phyloP scores from a whole-genome alignment of 64 coral and sea anemone genomes.

The Acropora yongei region DNA sequence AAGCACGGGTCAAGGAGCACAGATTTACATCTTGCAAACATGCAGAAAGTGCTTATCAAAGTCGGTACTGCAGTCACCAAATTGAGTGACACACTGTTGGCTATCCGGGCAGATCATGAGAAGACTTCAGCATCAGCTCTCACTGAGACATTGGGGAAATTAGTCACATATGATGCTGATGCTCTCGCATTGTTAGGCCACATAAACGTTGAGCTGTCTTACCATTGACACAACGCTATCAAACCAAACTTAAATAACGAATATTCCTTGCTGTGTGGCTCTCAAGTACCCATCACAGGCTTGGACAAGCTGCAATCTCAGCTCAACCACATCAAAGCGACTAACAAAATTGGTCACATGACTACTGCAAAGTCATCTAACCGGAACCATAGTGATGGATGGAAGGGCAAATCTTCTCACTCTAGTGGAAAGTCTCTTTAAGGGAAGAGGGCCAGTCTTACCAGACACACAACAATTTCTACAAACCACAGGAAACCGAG shows the following conservation, averaged over 20 bases:
- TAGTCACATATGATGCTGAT: no score
- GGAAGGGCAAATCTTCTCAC: conserved; percentile 2
- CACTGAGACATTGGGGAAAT: no score
- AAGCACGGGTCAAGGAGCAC: no score
- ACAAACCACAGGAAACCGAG: conserved; percentile 37
- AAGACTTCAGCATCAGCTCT: no score
- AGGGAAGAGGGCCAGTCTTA: neutral
- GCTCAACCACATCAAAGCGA: neutral
- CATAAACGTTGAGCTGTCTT: no score
- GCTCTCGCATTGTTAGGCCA: no score
- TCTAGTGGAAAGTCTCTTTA: neutral
- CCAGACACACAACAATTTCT: neutral
- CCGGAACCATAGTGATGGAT: neutral
- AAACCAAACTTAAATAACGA: neutral
- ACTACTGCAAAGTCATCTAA: neutral
- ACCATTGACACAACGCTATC: neutral
- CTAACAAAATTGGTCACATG: no score
- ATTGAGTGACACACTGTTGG: no score
- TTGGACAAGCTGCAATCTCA: neutral
- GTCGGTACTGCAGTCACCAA: no score
- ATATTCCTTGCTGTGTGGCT: no score
- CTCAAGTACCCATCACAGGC: neutral
- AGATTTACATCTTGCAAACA: neutral
- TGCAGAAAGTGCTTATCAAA: neutral
- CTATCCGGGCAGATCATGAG: no score